Conservation (phyloP, 2,888 invertebrate species). For the Caenorhabditis angaria region DNA sequence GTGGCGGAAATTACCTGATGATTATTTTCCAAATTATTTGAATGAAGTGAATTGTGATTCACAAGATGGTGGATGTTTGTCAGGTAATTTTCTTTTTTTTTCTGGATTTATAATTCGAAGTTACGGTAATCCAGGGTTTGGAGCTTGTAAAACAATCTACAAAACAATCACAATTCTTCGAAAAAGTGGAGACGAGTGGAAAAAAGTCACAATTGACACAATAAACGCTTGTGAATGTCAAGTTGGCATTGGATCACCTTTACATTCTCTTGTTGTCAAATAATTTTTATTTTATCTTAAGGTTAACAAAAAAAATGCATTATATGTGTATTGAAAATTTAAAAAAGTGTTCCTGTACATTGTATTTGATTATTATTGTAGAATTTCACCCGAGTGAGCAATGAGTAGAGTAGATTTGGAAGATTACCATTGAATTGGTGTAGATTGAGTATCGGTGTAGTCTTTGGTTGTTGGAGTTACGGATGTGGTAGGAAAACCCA, state of each 20-base stretch:
- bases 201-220: slow-evolving; percentile 47
- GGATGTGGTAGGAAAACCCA: not conserved
- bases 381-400: not conserved
- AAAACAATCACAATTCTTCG: slow-evolving; percentile 45
- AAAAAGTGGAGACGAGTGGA: slow-evolving; percentile 41
- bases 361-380: not conserved
- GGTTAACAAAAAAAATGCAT: not conserved
- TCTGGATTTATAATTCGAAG: slow-evolving; percentile 15
- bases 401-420: not conserved
- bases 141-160: slow-evolving; percentile 48
- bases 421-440: not conserved
- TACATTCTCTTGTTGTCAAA: slow-evolving; percentile 40
- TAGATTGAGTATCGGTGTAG: not conserved
- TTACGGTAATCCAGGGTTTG: slow-evolving; percentile 44
- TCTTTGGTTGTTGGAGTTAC: not conserved
- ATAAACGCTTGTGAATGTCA: slow-evolving; percentile 56
- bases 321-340: not conserved
- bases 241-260: slow-evolving; percentile 44
- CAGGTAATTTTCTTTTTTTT: slow-evolving; percentile 28
- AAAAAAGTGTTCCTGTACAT: slow-evolving; percentile 1
- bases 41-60: slow-evolving; percentile 57
- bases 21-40: slow-evolving; percentile 54
- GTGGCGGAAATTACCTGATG: slow-evolving; percentile 50
- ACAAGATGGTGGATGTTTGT: slow-evolving; percentile 48
- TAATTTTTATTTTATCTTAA: slow-evolving; percentile 11